Evolutionary conservation across 2,797 vertebrate genomes (phyloP), one percentile per base, ranked within the genome.

Genomic region (Periparus ater): DNA sequence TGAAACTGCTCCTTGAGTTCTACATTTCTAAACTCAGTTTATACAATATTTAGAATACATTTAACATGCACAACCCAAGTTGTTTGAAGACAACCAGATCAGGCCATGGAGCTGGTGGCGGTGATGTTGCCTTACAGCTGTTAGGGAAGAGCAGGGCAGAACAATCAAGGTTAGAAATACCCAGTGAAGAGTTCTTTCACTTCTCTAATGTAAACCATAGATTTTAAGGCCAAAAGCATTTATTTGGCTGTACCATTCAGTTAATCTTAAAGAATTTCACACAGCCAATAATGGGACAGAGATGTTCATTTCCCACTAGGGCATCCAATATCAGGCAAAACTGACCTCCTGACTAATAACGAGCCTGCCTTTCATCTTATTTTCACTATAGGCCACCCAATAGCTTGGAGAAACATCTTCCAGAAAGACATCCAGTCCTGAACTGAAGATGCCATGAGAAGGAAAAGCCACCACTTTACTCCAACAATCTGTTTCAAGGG

Each of bases 1-100:
- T 91, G 81, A 91, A 95, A 92, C 34, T 44, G 29, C n/a, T 95
- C 63, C 57, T 91, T 93, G 48, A 70, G 38, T 88, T 93, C 72
- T 51, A 15, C 23, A 34, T 32, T 86, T 38, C 77, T 82, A 77
- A 84, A 81, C 17, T 78, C 60, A 58, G n/a, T 71, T 90, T 87
- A 91, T 79, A 68, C 22, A 79, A 63, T 77, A 95, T 84, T 95
- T 91, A 89, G 71, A 74, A 80, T 20, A 71, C 5, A 73, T 77
- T 96, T 76, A 93, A 51, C 48, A 68, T 25, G 44, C 21, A 48
- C 40, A 79, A 36, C 8, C 27, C 54, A 75, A 78, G 40, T 7
- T 95, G 48, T 91, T 88, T 87, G 85, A 91, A 96, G 89, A 88
- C 80, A 66, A 50, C 12, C 12, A 76, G 57, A 90, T 88, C 34